Evolutionary conservation across 2,888 invertebrate species (phyloP).

Genomic region (Pseudolycoriella hygida): DNA sequence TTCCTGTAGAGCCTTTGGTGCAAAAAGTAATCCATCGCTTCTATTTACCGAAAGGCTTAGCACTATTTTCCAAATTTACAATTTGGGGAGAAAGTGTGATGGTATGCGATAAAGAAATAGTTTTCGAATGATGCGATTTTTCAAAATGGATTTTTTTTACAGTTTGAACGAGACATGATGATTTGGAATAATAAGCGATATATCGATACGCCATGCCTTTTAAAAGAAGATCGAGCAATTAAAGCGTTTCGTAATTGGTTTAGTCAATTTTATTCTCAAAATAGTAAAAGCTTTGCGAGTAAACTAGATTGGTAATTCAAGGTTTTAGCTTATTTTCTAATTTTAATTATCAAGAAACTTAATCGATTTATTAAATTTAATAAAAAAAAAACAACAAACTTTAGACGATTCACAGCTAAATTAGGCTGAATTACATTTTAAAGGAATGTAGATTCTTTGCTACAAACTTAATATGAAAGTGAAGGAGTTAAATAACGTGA

Average conservation of each 20-base stretch:
- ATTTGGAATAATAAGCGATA: conserved; percentile 80
- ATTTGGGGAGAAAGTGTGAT: conserved; percentile 51
- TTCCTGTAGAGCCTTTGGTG: conserved; percentile 55
- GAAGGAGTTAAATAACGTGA: no score
- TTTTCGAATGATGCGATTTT: not conserved
- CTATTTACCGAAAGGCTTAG: conserved; percentile 42
- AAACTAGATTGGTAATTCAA: conserved; percentile 16
- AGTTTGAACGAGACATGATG: conserved; percentile 69
- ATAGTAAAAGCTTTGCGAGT: conserved; percentile 36
- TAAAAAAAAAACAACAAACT: no score
- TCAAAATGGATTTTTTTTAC: not conserved
- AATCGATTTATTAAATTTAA: no score
- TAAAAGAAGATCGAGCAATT: conserved; percentile 55
- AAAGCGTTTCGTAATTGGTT: conserved; percentile 65
- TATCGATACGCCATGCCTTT: conserved; percentile 48
- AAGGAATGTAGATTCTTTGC: no score
- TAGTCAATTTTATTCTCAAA: conserved; percentile 64
- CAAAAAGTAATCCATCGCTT: conserved; percentile 65
- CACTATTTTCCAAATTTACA: conserved; percentile 43
- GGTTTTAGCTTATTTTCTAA: no score
- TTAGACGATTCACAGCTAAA: no score
- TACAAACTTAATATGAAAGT: no score
- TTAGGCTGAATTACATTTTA: no score
- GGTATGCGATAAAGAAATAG: conserved; percentile 29
- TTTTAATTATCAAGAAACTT: no score